These are phyloP conservation scores for Anoplolepis gracilipes DNA, from an alignment of 1,140 invertebrate species.

Conservation along the genomic window DNA sequence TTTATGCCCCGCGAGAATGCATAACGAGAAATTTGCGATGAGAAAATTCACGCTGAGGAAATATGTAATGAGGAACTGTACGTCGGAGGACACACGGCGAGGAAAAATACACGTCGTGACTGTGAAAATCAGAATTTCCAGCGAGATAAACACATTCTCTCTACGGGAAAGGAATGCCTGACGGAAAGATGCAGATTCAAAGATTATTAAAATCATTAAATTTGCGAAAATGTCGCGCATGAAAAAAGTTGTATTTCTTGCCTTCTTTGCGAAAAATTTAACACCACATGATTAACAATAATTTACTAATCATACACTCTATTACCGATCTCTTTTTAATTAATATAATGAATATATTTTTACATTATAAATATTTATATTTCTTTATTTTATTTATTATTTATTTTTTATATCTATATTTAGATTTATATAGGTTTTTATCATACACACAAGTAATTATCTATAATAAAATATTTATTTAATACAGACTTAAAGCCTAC, in stretches of 20 bases:
- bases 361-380: too few species aligned
- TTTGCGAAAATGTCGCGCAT: too few species aligned
- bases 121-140: slow-evolving; percentile 24
- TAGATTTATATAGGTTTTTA: too few species aligned
- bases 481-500: not conserved
- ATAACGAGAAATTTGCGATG: slow-evolving; percentile 29
- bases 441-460: too few species aligned
- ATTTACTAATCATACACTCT: too few species aligned
- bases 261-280: slow-evolving; percentile 39
- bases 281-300: slow-evolving; percentile 14
- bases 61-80: not conserved
- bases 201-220: not conserved
- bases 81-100: not conserved
- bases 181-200: not conserved
- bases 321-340: too few species aligned
- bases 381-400: too few species aligned
- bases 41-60: not conserved
- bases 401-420: too few species aligned
- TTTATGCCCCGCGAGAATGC: not conserved
- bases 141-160: not conserved
- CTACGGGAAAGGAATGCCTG: not conserved
- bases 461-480: not conserved
- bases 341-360: not conserved
- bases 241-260: too few species aligned
- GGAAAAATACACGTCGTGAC: not conserved